phyloP scores from a whole-genome alignment of 92 coral and sea anemone genomes.

The Zoanthus gigantus region DNA sequence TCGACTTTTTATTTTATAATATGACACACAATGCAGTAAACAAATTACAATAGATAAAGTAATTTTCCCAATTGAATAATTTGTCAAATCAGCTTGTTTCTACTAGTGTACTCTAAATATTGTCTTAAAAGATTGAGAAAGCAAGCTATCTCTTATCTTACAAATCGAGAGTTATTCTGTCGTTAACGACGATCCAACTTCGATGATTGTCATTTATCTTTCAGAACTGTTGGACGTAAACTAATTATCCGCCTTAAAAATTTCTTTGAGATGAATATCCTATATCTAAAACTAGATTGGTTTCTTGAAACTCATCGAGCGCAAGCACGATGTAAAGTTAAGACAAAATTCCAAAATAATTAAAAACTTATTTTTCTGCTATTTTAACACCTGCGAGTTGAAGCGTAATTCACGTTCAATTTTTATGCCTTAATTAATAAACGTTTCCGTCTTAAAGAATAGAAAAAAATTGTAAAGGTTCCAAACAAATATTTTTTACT shows the following conservation, averaged over 20 bases:
- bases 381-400: no score
- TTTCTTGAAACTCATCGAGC: not conserved
- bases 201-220: not conserved
- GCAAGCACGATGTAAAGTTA: not conserved
- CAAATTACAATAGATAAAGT: not conserved
- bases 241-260: constrained; percentile 25
- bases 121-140: not conserved
- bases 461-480: not conserved
- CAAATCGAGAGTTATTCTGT: not conserved
- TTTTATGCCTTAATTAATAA: not conserved
- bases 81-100: not conserved
- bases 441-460: not conserved
- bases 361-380: not conserved
- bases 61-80: not conserved
- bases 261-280: constrained; percentile 6
- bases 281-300: constrained; percentile 1
- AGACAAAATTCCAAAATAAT: not conserved
- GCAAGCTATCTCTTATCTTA: not conserved
- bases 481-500: not conserved
- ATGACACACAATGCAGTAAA: not conserved
- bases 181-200: not conserved
- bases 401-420: no score
- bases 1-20: not conserved
- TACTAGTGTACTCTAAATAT: not conserved
- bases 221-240: constrained; percentile 10